Evolutionary conservation across 2,888 invertebrate genomes (phyloP), one percentile per base, ranked within the genome.

Genomic region (Pyrgus malvae): DNA sequence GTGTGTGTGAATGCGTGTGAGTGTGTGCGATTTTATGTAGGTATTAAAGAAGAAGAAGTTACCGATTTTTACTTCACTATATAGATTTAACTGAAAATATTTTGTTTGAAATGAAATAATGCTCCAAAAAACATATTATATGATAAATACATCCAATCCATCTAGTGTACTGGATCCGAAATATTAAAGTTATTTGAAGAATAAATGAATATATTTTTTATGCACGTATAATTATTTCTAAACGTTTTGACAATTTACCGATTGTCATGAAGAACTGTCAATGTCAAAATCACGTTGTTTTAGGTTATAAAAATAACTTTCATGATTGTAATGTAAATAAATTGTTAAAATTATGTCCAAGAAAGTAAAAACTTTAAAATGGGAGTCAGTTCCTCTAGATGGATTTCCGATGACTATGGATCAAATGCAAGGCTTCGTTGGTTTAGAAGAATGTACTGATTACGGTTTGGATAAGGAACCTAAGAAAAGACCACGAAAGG

Each of bases 371-470:
- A 73, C 76, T 59, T 66, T 80, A 60, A 87, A 82, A 61, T 95
- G 95, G 95, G 91, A 93, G 67, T 92, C 93, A 3, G 91, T 95
- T 0, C 88, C 92, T 58, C 79, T 95, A 23, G 93, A 93, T 60
- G 93, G 93, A 14, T 89, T 86, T 51, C 81, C 88, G 1, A 68
- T 70, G 1, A 70, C 82, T 3, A 68, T 79, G 63, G 80, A 83
- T 14, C 83, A 82, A 56, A 88, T 94, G 48, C 93, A 94, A 60
- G 94, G 94, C 8, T 91, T 96, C 58, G 91, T 95, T 27, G 96
- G 95, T 0, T 91, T 96, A 37, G 96, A 96, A 80, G 96, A 96
- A 69, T 92, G 96, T 57, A 92, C 92, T 2, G 92, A 93, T 62
- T 96, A 96, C 71, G 91, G 91, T 58, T 74, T 94, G 38, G 90